Percentiles rank a stretch among this genome's conserved stretches.
phyloP scores from a whole-genome alignment of 2,888 invertebrate genomes.

The Cynaeus angustus region DNA sequence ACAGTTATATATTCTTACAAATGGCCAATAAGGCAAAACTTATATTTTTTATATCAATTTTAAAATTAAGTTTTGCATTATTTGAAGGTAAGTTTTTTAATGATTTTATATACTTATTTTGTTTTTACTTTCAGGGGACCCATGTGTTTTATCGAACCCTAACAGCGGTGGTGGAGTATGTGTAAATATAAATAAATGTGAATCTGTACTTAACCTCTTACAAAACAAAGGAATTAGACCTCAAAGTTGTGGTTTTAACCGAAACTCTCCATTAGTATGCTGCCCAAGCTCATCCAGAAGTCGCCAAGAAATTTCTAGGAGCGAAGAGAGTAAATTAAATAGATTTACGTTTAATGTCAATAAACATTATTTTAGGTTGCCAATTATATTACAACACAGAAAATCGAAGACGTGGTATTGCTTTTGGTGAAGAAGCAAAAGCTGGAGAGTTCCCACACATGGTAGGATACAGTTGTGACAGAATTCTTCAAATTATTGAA shows the following conservation, averaged over 20 bases:
- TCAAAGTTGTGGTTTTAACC: constrained; percentile 5
- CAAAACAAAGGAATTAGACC: background rate
- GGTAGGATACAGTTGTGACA: background rate
- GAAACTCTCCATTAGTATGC: constrained; percentile 4
- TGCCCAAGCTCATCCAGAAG: background rate
- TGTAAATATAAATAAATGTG: background rate
- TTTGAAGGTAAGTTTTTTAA: constrained; percentile 2
- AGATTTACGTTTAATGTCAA: too few species aligned
- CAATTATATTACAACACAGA: background rate
- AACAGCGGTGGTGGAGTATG: constrained; percentile 4
- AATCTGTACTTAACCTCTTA: background rate
- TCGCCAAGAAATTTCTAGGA: background rate
- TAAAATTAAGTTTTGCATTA: background rate
- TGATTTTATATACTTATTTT: background rate
- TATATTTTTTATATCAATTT: background rate
- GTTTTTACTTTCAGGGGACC: background rate
- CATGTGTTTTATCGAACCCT: background rate
- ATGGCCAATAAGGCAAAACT: too few species aligned
- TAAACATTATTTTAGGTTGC: too few species aligned
- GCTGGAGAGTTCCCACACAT: constrained; percentile 8
- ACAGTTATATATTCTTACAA: too few species aligned
- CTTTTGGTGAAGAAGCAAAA: constrained; percentile 1
- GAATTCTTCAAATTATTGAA: background rate
- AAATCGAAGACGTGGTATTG: background rate
- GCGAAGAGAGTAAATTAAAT: constrained; percentile 11